phyloP scores from a whole-genome alignment of 2,888 invertebrate species.

The Chalcosyrphus nemorum region DNA sequence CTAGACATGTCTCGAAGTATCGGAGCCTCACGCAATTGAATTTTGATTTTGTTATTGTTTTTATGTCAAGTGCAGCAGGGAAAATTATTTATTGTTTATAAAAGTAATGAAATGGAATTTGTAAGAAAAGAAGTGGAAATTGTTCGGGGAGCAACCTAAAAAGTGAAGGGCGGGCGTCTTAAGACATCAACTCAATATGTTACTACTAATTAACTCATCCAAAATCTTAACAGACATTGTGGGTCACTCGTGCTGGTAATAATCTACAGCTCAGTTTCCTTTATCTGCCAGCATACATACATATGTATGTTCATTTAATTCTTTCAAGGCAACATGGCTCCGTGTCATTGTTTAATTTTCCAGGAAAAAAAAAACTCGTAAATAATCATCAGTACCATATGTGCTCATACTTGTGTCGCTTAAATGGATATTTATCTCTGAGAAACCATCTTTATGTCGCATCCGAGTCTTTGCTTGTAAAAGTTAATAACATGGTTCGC shows the following conservation, averaged over 20 bases:
- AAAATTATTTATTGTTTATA: not conserved
- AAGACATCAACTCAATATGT: not conserved
- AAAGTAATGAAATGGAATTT: not conserved
- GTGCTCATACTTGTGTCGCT: not conserved
- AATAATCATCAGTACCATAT: not conserved
- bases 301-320: not conserved
- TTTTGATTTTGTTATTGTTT: not conserved
- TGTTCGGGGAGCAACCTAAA: too few species aligned
- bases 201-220: not conserved
- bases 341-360: not conserved
- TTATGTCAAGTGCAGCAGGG: not conserved
- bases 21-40: slow-evolving; percentile 11
- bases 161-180: not conserved
- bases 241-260: not conserved
- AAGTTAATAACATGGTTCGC: slow-evolving; percentile 46
- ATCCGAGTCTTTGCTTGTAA: slow-evolving; percentile 24
- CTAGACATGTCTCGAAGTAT: slow-evolving; percentile 7
- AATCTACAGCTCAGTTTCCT: not conserved
- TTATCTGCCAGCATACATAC: not conserved
- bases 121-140: not conserved
- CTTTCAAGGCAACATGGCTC: not conserved
- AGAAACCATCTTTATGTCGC: slow-evolving; percentile 52
- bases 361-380: not conserved
- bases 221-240: not conserved
- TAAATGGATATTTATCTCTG: slow-evolving; percentile 35